Conservation (phyloP, 2,888 invertebrate species). For the Chouioia cunea region DNA sequence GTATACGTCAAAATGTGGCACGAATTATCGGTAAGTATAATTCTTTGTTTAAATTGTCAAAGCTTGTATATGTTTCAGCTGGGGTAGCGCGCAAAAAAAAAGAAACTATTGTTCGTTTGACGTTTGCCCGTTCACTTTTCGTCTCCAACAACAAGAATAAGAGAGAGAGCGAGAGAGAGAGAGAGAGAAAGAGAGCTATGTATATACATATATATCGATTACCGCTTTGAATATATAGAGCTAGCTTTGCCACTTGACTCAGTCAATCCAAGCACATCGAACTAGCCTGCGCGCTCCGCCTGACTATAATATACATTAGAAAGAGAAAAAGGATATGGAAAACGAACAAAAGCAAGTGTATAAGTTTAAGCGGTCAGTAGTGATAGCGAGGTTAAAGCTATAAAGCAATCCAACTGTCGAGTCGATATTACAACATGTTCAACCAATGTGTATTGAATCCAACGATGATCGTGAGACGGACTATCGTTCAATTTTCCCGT, state of each 20-base stretch:
- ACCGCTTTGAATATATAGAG: neutral
- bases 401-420: neutral
- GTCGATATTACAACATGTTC: slow-evolving; percentile 36
- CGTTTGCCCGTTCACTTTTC: neutral
- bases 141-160: slow-evolving; percentile 29
- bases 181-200: too few relatives aligned
- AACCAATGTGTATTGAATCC: slow-evolving; percentile 4
- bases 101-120: neutral
- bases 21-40: too few relatives aligned
- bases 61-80: too few relatives aligned
- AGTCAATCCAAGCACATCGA: too few relatives aligned
- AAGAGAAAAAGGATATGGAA: too few relatives aligned
- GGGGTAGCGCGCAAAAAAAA: neutral
- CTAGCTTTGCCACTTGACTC: too few relatives aligned
- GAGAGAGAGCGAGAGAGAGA: slow-evolving; percentile 10
- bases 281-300: too few relatives aligned
- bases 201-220: neutral
- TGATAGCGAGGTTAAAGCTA: neutral
- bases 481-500: neutral
- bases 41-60: too few relatives aligned
- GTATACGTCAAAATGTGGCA: too few relatives aligned
- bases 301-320: too few relatives aligned
- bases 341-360: too few relatives aligned
- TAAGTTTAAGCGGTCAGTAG: neutral
- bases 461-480: neutral